Conservation (phyloP, 2,113 vertebrate species). For the Cryptomyrus ogoouensis region DNA sequence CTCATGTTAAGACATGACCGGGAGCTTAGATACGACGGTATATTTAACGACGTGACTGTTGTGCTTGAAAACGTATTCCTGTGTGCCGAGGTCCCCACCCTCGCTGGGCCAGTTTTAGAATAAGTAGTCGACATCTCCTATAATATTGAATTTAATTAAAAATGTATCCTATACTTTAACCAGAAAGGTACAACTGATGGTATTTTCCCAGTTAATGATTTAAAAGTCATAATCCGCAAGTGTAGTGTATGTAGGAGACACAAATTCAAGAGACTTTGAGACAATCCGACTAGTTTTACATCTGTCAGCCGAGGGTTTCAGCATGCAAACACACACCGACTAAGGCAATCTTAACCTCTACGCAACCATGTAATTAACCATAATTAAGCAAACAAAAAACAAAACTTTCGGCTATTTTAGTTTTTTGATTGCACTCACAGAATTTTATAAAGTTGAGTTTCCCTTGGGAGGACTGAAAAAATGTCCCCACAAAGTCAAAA, state of each 20-base stretch:
- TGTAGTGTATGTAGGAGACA: not conserved
- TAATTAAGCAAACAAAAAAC: not conserved
- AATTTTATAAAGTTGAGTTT: not conserved
- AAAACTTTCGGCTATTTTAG: not conserved
- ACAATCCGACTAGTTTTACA: not conserved
- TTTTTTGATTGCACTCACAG: not conserved
- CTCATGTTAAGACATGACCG: not conserved
- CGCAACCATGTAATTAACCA: not conserved
- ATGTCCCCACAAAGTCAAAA: not conserved
- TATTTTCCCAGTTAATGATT: not conserved
- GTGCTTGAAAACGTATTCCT: not conserved
- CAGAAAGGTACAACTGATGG: not conserved
- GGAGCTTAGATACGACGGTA: not conserved
- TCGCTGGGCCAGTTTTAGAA: not conserved
- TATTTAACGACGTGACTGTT: not conserved
- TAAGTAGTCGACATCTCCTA: not conserved
- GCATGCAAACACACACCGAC: not conserved
- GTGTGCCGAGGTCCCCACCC: not conserved
- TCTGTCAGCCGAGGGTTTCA: not conserved
- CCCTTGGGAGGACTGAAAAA: not conserved
- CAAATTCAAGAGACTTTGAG: not conserved
- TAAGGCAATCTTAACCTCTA: not conserved
- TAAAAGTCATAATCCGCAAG: not conserved
- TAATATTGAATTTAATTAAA: not conserved
- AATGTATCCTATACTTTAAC: not conserved